Conservation (phyloP, 2,797 vertebrate genomes). For the Liasis olivaceus region DNA sequence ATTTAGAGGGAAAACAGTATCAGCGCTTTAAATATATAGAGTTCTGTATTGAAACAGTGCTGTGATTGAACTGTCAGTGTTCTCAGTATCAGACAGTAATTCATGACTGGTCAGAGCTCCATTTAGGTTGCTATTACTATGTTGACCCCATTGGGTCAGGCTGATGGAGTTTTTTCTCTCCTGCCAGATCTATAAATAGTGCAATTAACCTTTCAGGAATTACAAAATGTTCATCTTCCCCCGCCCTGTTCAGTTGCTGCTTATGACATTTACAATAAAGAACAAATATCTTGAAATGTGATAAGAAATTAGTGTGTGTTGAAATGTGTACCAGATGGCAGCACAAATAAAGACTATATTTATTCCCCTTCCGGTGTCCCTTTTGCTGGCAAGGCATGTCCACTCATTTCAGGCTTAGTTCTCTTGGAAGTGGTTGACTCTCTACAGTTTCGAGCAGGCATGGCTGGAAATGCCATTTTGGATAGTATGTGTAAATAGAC, state of each 20-base stretch:
- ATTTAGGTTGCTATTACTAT: conserved; percentile 76
- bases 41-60: conserved; percentile 82
- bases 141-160: conserved; percentile 74
- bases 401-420: background rate
- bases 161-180: conserved; percentile 64
- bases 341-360: conserved; percentile 36
- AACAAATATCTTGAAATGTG: conserved; percentile 20
- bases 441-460: conserved; percentile 35
- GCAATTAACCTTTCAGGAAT: conserved; percentile 79
- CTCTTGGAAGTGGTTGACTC: background rate
- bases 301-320: conserved; percentile 50
- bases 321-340: conserved; percentile 12
- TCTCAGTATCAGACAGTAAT: conserved; percentile 79
- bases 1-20: conserved; percentile 87
- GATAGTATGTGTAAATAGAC: background rate
- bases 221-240: conserved; percentile 67
- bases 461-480: conserved; percentile 50
- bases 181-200: conserved; percentile 78
- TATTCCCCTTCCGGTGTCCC: background rate
- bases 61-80: conserved; percentile 83
- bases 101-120: conserved; percentile 81
- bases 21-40: conserved; percentile 84
- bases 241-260: conserved; percentile 61
- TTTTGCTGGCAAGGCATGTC: conserved; percentile 27
- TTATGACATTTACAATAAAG: conserved; percentile 58